phyloP scores from a whole-genome alignment of 2,888 invertebrate species.

The Eupithecia exiguata region DNA sequence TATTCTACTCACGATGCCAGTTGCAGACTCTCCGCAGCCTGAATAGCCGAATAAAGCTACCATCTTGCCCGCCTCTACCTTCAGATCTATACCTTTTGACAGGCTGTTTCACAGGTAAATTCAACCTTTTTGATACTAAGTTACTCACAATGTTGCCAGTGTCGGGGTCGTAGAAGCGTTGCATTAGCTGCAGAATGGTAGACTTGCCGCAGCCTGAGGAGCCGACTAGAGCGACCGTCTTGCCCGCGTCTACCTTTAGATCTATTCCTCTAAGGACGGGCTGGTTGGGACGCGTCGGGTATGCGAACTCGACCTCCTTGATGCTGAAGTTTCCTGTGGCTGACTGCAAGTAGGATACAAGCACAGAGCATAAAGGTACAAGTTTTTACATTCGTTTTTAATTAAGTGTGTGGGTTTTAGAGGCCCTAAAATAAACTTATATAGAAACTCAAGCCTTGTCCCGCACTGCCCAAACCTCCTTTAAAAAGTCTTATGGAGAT shows the following conservation, averaged over 20 bases:
- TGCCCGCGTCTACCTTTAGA: conserved; percentile 86
- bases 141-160: conserved; percentile 76
- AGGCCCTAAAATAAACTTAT: background rate
- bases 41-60: conserved; percentile 89
- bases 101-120: background rate
- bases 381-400: background rate
- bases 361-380: too few species aligned
- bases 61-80: conserved; percentile 84
- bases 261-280: conserved; percentile 88
- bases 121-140: background rate
- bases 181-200: conserved; percentile 89
- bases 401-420: background rate
- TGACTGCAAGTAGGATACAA: conserved; percentile 60
- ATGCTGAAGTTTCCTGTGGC: conserved; percentile 87
- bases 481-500: too few species aligned
- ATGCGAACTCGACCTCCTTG: conserved; percentile 89
- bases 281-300: conserved; percentile 90
- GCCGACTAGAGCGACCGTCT: conserved; percentile 89
- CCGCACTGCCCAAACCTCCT: too few species aligned
- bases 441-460: too few species aligned
- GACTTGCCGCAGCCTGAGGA: conserved; percentile 92
- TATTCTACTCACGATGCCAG: conserved; percentile 55
- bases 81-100: background rate
- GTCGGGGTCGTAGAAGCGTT: conserved; percentile 91
- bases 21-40: conserved; percentile 91